A percentile compares a stretch with the other conserved stretches of the same genome.
Evolutionary conservation across 2,797 vertebrate genomes (phyloP).

Genomic region (Otolemur crassicaudatus): DNA sequence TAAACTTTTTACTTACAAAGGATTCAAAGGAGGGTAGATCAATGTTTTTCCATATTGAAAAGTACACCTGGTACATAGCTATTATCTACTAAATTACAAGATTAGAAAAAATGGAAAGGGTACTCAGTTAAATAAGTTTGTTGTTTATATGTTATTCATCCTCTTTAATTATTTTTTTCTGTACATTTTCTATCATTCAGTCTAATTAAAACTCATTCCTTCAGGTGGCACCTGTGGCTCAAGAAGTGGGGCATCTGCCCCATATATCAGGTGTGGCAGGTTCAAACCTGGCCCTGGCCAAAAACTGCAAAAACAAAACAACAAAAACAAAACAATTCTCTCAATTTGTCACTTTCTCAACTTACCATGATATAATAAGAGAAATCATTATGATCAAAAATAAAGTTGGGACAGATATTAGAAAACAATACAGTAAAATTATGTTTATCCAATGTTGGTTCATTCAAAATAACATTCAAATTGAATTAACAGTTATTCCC

Average conservation of each 20-base stretch:
- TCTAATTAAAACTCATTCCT: slow-evolving; percentile 42
- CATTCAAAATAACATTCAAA: slow-evolving; percentile 78
- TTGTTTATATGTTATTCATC: neutral
- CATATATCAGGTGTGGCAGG: no score
- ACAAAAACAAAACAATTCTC: neutral
- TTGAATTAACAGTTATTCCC: slow-evolving; percentile 78
- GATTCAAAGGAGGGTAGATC: neutral
- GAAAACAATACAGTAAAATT: slow-evolving; percentile 61
- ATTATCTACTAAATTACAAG: neutral
- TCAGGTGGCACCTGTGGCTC: neutral
- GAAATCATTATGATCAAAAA: slow-evolving; percentile 51
- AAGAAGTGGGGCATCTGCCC: no score
- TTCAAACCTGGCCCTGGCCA: no score
- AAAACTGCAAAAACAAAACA: no score
- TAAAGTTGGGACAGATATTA: slow-evolving; percentile 49
- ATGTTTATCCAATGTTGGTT: slow-evolving; percentile 54
- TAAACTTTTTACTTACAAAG: neutral
- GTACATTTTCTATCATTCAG: neutral
- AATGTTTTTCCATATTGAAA: neutral
- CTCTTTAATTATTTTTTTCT: neutral
- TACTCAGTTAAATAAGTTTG: neutral
- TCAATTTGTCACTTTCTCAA: slow-evolving; percentile 46
- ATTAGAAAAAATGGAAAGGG: neutral
- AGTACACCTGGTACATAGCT: neutral
- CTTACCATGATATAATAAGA: slow-evolving; percentile 6